Evolutionary conservation across 2,888 invertebrate genomes (phyloP), one percentile per base, ranked within the genome.

Genomic region (Apamea epomidion): DNA sequence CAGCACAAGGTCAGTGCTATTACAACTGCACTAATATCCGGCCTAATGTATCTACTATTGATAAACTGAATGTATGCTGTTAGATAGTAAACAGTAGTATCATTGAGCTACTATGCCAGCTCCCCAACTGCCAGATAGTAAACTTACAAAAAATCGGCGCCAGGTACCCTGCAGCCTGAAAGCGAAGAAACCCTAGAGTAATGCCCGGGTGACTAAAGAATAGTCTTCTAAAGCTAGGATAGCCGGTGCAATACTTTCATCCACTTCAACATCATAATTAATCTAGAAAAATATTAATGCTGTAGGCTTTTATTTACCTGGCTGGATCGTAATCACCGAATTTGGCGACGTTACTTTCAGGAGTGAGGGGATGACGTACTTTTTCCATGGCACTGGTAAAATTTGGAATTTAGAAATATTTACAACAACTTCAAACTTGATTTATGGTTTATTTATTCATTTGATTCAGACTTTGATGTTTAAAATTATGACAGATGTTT

Each of bases 341-440:
- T 91, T 95, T 96, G 1, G 93, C 89, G 51, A 96, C 93, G 87
- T 96, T 96, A 87, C 96, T 96, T 77, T 82, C 88, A 14, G 96
- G 96, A 60, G 91, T 89, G 25, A 54, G 68, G 21, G 95, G 95
- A 67, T 95, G 95, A 42, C 51, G 76, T 29, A 73, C 76, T 48
- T 90, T 92, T 58, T 90, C 85, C 91, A 92, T 93, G 12, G 60
- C n/a, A 67, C 64, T 67, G 58, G 10, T 51, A 71, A 4, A 78
- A 78, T 64, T 82, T 65, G 16, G 37, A 64, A 76, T 71, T 45
- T 60, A 42, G 12, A 60, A 54, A 69, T 58, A 42, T n/a, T 80
- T 74, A 79, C 25, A 29, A 79, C 25, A 25, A 48, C 5, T 32
- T 42, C 8, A 32, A 16, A 5, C 32, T 18, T 73, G 25, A n/a